phyloP scores from a whole-genome alignment of 30 jellyfish, hydroid and myxozoan genomes.

The Cassiopea xamachana region DNA sequence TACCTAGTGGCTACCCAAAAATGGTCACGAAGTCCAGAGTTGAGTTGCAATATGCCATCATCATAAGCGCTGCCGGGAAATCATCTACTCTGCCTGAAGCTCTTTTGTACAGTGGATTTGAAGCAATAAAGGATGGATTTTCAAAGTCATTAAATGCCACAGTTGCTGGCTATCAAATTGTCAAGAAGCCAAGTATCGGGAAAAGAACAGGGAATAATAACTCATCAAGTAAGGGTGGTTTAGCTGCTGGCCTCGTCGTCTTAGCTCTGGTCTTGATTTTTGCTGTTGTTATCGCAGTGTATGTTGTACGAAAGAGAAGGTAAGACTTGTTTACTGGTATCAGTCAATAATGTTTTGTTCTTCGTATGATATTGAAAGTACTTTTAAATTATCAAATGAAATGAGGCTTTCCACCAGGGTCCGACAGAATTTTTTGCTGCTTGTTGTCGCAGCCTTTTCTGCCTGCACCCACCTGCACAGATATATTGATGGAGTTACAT shows the following conservation, averaged over 20 bases:
- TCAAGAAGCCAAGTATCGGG: not conserved
- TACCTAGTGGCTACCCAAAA: constrained; percentile 43
- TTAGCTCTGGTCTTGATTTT: constrained; percentile 1
- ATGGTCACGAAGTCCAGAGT: not conserved
- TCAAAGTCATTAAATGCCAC: constrained; percentile 6
- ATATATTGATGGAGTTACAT: too few species aligned
- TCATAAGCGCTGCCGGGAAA: constrained; percentile 11
- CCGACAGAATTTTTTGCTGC: too few species aligned
- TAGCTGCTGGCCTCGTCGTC: constrained; percentile 37
- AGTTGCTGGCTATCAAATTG: not conserved
- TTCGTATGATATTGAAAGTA: too few species aligned
- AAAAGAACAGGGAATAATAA: not conserved
- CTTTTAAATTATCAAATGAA: too few species aligned
- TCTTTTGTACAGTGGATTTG: constrained; percentile 15
- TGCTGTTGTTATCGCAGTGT: not conserved
- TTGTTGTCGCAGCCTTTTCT: too few species aligned
- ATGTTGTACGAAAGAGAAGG: constrained; percentile 22
- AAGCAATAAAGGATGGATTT: constrained; percentile 6
- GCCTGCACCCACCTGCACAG: too few species aligned
- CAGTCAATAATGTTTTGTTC: too few species aligned
- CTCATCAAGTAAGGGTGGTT: constrained; percentile 5
- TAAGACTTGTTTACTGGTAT: not conserved
- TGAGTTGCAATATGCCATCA: constrained; percentile 36
- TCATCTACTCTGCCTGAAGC: not conserved
- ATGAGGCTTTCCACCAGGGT: too few species aligned